Evolutionary conservation across 2,888 invertebrate genomes (phyloP), one percentile per base, ranked within the genome.

Genomic region (Myopa testacea): DNA sequence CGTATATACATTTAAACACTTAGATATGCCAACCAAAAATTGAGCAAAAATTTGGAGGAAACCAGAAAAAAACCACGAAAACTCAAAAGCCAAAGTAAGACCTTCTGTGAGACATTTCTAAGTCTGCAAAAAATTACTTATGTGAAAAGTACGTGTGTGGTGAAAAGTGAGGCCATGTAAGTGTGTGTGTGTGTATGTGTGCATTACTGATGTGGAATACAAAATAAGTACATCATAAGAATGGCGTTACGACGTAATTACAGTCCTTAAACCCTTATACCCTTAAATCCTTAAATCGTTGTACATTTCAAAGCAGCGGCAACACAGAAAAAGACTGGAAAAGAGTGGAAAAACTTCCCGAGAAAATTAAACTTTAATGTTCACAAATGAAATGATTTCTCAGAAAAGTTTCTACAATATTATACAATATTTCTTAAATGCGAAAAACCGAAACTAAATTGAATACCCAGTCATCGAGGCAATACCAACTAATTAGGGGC

Each of bases 21-120:
- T 45, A 45, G 45, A 6, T 45, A 45, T 45, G n/a, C 4, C 14
- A 16, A n/a, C 55, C 5, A 55, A 55, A n/a, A 55, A 16, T n/a
- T 55, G 55, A 55, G 55, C n/a, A 55, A 55, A n/a, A 55, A 16
- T 55, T 55, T 14, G 14, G 14, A 12, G n/a, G 67, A 67, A 67
- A 38, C 16, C 34, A 10, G 16, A 14, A 37, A n/a, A 16, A 67
- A 65, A 65, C 38, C 12, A 12, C 34, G 37, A 1, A 8, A 38
- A 65, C 26, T 34, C 37, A 37, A 8, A 38, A 65, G 65, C 65
- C 37, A 12, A 65, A 52, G 50, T 72, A 40, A 60, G 40, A 6
- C 40, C 72, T 16, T 72, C 40, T 60, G 72, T 58, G 38, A 38
- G 72, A 72, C 58, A 60, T 60, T 72, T 72, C 60, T 60, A 72